A percentile compares a stretch with the other conserved stretches of the same genome.
Conservation (phyloP, 2,888 invertebrate genomes). For the Lepidocyrtoides sp. region DNA sequence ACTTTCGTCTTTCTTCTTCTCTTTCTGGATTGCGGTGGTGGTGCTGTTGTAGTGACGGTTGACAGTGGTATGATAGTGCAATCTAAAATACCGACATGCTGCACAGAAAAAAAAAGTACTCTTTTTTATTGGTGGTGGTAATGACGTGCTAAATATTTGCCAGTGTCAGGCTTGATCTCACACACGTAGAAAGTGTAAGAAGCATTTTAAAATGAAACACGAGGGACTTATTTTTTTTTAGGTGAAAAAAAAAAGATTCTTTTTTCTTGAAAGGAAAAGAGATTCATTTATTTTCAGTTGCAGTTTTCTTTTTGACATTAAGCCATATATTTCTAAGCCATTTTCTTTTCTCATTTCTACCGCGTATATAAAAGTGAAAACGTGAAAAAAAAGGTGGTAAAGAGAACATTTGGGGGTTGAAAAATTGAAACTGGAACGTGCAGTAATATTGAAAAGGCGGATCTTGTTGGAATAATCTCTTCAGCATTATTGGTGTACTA, state of each 20-base stretch:
- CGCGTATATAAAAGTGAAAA: background rate
- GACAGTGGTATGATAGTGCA: background rate
- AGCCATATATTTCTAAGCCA: background rate
- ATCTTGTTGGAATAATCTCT: too few relatives aligned
- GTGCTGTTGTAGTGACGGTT: too few relatives aligned
- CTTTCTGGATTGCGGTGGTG: background rate
- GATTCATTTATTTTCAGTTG: background rate
- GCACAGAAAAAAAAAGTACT: background rate
- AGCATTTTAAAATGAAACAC: constrained; percentile 14
- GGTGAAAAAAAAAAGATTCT: background rate
- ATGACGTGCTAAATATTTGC: background rate
- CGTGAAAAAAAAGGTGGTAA: background rate
- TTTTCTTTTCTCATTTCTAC: too few relatives aligned
- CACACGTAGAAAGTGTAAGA: background rate
- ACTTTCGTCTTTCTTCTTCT: constrained; percentile 18
- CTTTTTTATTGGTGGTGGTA: background rate
- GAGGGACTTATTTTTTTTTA: too few relatives aligned
- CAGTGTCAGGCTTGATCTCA: background rate
- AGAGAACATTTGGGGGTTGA: background rate
- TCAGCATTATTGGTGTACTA: too few relatives aligned
- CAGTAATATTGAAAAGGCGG: too few relatives aligned
- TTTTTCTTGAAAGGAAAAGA: background rate
- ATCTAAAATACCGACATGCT: background rate
- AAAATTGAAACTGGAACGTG: constrained; percentile 1
- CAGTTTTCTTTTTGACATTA: background rate